Conservation (phyloP, 2,888 invertebrate genomes). For the Hypolimnas misippus region DNA sequence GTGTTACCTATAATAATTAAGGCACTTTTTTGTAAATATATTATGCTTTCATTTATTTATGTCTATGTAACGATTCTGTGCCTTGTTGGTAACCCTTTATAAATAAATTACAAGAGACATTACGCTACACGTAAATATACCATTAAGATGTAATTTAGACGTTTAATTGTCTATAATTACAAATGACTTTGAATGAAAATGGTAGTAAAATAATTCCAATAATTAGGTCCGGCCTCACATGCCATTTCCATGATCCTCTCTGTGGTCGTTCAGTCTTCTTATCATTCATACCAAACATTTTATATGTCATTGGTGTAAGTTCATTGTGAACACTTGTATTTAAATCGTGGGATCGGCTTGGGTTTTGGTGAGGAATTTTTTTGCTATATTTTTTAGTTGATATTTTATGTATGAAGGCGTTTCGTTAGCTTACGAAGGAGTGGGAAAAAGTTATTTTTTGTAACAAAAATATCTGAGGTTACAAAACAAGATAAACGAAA, state of each 20-base stretch:
- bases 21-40: too few species aligned
- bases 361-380: constrained; percentile 18
- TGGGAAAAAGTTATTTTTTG: too few species aligned
- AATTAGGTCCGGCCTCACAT: background rate
- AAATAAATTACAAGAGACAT: background rate
- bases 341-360: constrained; percentile 22
- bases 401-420: background rate
- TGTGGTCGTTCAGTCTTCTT: constrained; percentile 15
- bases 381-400: background rate
- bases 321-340: constrained; percentile 14
- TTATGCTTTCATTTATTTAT: too few species aligned
- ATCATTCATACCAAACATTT: constrained; percentile 19
- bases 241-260: background rate
- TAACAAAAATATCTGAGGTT: too few species aligned
- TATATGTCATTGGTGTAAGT: constrained; percentile 2
- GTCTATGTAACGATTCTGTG: too few species aligned
- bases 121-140: background rate
- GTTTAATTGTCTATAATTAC: too few species aligned
- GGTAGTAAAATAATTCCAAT: background rate
- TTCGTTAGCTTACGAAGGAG: background rate
- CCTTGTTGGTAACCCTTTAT: too few species aligned
- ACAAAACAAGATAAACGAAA: too few species aligned
- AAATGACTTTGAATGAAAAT: background rate
- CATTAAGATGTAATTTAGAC: background rate
- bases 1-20: too few species aligned